Conservation (phyloP, 2,888 invertebrate species). For the Scaptomyza caliginosa region DNA sequence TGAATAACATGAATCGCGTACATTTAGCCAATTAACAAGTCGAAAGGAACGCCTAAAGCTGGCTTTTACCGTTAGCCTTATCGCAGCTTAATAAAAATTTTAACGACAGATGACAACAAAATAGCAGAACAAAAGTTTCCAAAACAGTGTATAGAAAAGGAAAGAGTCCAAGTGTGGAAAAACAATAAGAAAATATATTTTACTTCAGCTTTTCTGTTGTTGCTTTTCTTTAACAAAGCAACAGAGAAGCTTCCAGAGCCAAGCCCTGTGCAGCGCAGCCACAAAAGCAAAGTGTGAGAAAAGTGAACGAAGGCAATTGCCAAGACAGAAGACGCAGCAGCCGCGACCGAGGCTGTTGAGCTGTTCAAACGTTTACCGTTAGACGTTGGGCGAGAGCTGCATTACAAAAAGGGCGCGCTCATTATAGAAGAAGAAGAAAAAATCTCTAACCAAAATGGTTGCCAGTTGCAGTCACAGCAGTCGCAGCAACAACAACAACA, state of each 20-base stretch:
- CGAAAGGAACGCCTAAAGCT: constrained; percentile 49
- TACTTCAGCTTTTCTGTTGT: constrained; percentile 65
- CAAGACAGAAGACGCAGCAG: constrained; percentile 3
- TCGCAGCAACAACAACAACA: constrained; percentile 17
- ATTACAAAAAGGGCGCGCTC: constrained; percentile 70
- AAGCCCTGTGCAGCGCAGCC: constrained; percentile 17
- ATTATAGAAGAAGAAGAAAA: too few species aligned
- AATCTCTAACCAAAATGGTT: constrained; percentile 47
- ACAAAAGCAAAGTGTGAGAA: constrained; percentile 49
- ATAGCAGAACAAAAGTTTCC: constrained; percentile 27
- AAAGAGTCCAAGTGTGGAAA: constrained; percentile 20
- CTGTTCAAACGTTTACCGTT: constrained; percentile 62
- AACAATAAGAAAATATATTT: constrained; percentile 12
- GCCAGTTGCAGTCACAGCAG: constrained; percentile 20
- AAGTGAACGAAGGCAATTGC: constrained; percentile 39
- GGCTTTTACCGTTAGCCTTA: constrained; percentile 41
- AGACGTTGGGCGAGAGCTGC: constrained; percentile 48
- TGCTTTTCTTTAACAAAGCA: constrained; percentile 38
- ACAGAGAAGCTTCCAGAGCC: constrained; percentile 50
- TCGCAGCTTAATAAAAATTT: constrained; percentile 37
- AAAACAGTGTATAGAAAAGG: constrained; percentile 15
- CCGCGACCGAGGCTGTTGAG: constrained; percentile 5
- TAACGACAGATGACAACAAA: constrained; percentile 11
- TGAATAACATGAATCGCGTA: constrained; percentile 17
- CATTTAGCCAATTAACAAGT: constrained; percentile 30